Base-by-base conservation (phyloP, 2,113 vertebrate species). In the Taxidea taxus region DNA sequence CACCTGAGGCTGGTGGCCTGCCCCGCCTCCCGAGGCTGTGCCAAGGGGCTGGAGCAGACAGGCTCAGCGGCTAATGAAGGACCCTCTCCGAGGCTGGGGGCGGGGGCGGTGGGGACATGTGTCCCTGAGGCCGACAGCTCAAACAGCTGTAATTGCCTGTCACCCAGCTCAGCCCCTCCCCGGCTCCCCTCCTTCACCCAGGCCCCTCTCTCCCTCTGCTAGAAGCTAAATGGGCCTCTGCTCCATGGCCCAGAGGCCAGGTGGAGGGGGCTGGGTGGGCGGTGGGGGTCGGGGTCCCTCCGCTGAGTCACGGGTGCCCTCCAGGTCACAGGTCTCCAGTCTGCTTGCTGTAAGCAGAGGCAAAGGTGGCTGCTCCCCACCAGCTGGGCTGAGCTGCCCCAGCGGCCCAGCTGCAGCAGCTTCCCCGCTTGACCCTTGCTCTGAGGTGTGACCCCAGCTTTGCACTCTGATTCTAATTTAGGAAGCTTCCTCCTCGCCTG, bases 361-460 rank as follows among this genome's bases (percentile, higher is more conserved):
- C 84, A 51, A 47, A 62, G 31, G 77, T 37, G 84, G 31, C 25
- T 0, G 8, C 87, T 64, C 49, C 10, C 2, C 14, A 23, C 54
- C 49, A 31, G 66, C 64, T 54, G 4, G 0, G 8, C 39, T 39
- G 90, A 87, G 90, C 83, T 0, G 2, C 70, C 92, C 21, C 3
- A 0, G 1, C 0, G 0, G 21, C 54, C 14, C 60, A 6, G 5
- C 27, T 23, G 47, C 58, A 78, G 68, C 20, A 15, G 75, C 66
- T 64, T 78, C 27, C 20, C 74, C 42, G 0, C 78, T 81, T 95
- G 90, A 93, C 92, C 95, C 77, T 80, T 47, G 58, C 49, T 82
- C 77, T 16, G 83, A 97, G 95, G 78, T 93, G 82, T 97, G 90
- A 95, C 96, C 96, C 92, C 70, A 68, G 87, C 87, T 92, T 87